Percentiles rank a stretch among this genome's conserved stretches.
Evolutionary conservation across 2,888 invertebrate genomes (phyloP).

Genomic region (Zonitis immaculata): DNA sequence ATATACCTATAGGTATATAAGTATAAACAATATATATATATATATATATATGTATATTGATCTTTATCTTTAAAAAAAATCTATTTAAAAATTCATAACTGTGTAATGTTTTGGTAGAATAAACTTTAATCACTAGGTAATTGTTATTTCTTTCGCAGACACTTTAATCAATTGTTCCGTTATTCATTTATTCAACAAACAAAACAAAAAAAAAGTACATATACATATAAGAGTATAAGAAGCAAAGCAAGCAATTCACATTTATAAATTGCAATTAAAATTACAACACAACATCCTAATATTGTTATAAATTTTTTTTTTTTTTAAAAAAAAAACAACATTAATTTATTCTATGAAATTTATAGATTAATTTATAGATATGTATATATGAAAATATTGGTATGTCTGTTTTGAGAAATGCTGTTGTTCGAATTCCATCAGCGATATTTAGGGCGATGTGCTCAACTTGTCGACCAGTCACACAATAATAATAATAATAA

Average conservation of each 20-base stretch:
- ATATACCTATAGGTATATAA: too few species aligned
- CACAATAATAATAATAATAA: too few species aligned
- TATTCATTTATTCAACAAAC: not conserved
- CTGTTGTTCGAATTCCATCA: constrained; percentile 1
- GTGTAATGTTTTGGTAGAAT: not conserved
- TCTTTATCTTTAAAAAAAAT: not conserved
- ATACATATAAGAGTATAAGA: too few species aligned
- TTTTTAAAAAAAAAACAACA: too few species aligned
- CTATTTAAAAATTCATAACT: not conserved
- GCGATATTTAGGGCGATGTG: constrained; percentile 1
- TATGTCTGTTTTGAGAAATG: not conserved
- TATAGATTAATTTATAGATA: not conserved
- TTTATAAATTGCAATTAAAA: not conserved
- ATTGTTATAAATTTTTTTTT: too few species aligned
- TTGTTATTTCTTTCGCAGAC: not conserved
- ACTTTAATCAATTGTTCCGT: constrained; percentile 1
- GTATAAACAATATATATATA: too few species aligned
- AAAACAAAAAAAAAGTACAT: too few species aligned
- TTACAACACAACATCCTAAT: not conserved
- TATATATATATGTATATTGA: too few species aligned
- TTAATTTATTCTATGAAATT: too few species aligned
- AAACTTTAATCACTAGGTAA: not conserved
- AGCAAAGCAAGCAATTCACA: too few species aligned
- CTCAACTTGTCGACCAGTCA: constrained; percentile 1
- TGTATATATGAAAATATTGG: not conserved